A percentile compares a stretch with the other conserved stretches of the same genome.
Evolutionary conservation across 2,113 vertebrate species (phyloP).

Genomic region (Vidua chalybeata): DNA sequence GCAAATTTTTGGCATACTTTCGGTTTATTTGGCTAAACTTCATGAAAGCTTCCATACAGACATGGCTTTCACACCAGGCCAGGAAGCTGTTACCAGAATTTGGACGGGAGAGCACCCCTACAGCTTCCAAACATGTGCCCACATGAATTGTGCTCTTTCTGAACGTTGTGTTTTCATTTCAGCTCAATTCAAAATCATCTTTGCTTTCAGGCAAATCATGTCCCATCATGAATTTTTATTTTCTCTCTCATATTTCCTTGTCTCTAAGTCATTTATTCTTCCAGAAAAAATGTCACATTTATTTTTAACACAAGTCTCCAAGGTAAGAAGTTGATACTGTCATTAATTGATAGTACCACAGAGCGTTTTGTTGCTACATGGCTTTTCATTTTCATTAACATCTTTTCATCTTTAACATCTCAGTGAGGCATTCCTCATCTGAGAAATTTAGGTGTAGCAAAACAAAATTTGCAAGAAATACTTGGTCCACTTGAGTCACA

Average conservation of each 20-base stretch:
- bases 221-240: background rate
- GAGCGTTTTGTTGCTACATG: background rate
- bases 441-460: background rate
- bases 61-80: fast-evolving
- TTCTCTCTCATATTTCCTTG: background rate
- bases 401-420: background rate
- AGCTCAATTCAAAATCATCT: background rate
- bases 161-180: fast-evolving
- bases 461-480: background rate
- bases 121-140: background rate
- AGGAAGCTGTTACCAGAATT: background rate
- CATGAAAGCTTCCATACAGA: background rate
- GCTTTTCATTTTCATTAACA: background rate
- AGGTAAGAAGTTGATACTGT: background rate
- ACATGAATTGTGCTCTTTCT: background rate
- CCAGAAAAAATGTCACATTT: background rate
- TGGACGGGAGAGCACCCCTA: background rate
- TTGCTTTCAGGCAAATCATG: background rate
- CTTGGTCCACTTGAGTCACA: background rate
- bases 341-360: background rate
- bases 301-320: background rate
- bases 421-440: background rate
- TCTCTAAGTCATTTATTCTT: background rate
- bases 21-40: background rate
- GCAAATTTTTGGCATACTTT: background rate